These are phyloP conservation scores for Danaus chrysippus DNA, from an alignment of 2,888 invertebrate genomes.

Conservation along the genomic window DNA sequence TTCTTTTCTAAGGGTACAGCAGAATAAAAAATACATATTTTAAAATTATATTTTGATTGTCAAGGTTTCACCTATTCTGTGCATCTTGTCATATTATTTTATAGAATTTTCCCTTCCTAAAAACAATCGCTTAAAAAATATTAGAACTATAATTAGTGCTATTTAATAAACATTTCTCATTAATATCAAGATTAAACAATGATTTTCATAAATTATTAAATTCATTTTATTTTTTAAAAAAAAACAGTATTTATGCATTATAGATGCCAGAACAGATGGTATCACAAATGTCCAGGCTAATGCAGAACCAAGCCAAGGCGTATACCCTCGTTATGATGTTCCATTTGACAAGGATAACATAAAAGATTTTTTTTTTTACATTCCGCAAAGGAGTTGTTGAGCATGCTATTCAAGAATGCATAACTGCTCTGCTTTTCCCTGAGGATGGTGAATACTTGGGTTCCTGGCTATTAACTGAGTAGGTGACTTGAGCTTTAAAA, in stretches of 20 bases:
- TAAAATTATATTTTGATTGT: too few species aligned
- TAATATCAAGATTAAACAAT: too few species aligned
- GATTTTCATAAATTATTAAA: neutral
- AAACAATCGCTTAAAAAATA: too few species aligned
- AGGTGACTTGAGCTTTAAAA: constrained; percentile 47
- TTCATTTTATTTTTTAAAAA: neutral
- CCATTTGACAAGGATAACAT: constrained; percentile 79
- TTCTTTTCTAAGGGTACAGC: neutral
- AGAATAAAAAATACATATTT: too few species aligned
- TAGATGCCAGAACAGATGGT: constrained; percentile 60
- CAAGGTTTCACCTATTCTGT: too few species aligned
- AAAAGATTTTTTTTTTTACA: constrained; percentile 84
- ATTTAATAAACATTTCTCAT: too few species aligned
- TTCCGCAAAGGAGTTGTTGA: constrained; percentile 87
- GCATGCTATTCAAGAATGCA: constrained; percentile 85
- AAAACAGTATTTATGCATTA: neutral
- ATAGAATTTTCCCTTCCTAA: too few species aligned
- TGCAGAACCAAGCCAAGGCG: constrained; percentile 50
- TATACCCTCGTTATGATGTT: constrained; percentile 67
- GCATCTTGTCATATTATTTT: too few species aligned
- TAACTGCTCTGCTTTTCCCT: constrained; percentile 80
- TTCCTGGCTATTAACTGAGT: constrained; percentile 91
- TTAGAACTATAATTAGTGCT: too few species aligned
- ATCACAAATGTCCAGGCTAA: constrained; percentile 48
- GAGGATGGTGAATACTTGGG: constrained; percentile 86